A percentile compares a stretch with the other conserved stretches of the same genome.
Conservation (phyloP, 2,888 invertebrate species). For the Melanargia galathea region DNA sequence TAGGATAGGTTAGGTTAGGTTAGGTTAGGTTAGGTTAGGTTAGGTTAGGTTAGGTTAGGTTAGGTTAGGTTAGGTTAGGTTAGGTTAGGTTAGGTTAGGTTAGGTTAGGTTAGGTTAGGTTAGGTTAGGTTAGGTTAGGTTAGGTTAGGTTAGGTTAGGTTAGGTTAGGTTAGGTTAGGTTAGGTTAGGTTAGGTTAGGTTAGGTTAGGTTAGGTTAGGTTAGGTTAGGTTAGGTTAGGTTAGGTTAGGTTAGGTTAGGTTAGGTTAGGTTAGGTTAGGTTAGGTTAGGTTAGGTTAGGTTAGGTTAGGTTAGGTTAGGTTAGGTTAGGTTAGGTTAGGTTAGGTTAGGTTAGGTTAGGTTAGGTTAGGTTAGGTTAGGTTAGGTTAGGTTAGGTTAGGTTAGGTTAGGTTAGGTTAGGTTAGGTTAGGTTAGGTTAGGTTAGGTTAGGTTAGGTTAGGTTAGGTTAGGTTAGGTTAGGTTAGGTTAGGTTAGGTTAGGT, state of each 20-base stretch:
- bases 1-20: conserved; percentile 11
- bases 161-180: conserved; percentile 34
- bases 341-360: too few relatives aligned
- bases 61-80: too few relatives aligned
- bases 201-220: conserved; percentile 38
- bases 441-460: too few relatives aligned
- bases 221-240: conserved; percentile 38
- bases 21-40: conserved; percentile 29
- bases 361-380: conserved; percentile 14
- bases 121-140: conserved; percentile 33
- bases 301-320: too few relatives aligned
- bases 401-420: conserved; percentile 5
- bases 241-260: conserved; percentile 37
- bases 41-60: conserved; percentile 34
- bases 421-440: too few relatives aligned
- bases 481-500: conserved; percentile 11
- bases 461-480: background rate
- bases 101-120: conserved; percentile 33
- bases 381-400: too few relatives aligned
- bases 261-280: conserved; percentile 28
- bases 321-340: too few relatives aligned
- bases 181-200: conserved; percentile 26
- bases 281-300: background rate
- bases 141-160: conserved; percentile 35
- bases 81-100: conserved; percentile 26